phyloP scores from a whole-genome alignment of 53 echinoderm and acorn worm genomes.

The Mesocentrotus franciscanus region DNA sequence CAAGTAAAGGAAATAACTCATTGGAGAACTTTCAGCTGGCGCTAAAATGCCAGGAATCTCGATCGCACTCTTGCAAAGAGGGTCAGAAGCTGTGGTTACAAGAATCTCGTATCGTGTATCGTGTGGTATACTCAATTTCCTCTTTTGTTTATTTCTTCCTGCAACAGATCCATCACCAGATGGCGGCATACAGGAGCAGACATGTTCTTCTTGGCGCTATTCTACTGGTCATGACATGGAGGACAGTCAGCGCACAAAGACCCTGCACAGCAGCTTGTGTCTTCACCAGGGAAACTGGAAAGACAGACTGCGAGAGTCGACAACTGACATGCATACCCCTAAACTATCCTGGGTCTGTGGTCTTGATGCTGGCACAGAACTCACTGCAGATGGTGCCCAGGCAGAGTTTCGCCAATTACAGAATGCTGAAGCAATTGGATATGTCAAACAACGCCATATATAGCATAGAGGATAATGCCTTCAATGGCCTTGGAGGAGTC shows the following conservation, averaged over 20 bases:
- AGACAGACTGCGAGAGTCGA: conserved; percentile 85
- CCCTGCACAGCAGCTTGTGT: conserved; percentile 68
- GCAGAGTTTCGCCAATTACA: conserved; percentile 71
- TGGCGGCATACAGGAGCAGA: conserved; percentile 19
- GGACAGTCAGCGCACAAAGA: conserved; percentile 12
- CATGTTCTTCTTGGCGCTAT: neutral
- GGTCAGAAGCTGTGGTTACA: neutral
- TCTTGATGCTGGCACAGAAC: conserved; percentile 88
- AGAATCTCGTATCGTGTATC: neutral
- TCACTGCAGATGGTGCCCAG: conserved; percentile 68
- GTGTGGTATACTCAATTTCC: neutral
- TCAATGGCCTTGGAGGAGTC: conserved; percentile 65
- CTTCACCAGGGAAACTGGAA: conserved; percentile 75
- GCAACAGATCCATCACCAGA: neutral
- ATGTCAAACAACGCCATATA: conserved; percentile 81
- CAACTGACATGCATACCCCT: conserved; percentile 78
- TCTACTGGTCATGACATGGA: neutral
- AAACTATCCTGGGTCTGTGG: conserved; percentile 65
- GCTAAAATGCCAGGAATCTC: neutral
- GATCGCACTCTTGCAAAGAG: neutral
- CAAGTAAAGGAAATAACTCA: conserved; percentile 9
- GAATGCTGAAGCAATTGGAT: conserved; percentile 75
- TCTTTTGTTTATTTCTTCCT: neutral
- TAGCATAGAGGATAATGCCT: conserved; percentile 73
- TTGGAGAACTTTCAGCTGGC: neutral